Conservation (phyloP, 2,888 invertebrate species). For the Bruchidius siliquastri region DNA sequence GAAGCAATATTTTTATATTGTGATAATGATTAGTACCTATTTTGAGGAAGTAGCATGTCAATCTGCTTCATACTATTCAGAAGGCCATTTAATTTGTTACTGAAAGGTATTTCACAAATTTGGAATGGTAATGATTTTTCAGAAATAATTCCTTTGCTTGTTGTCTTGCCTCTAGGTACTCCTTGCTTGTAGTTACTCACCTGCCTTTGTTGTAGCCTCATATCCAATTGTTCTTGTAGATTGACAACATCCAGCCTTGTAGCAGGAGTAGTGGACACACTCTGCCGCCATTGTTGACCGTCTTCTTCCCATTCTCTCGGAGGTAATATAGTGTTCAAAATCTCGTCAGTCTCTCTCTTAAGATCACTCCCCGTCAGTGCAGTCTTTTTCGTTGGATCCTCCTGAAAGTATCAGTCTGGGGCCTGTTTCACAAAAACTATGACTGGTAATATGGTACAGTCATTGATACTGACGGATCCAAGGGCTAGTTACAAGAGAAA, state of each 20-base stretch:
- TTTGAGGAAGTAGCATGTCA: too few species aligned
- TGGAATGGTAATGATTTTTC: too few species aligned
- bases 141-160: too few species aligned
- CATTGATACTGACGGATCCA: too few species aligned
- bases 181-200: constrained; percentile 23
- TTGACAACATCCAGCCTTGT: constrained; percentile 94
- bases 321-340: constrained; percentile 87
- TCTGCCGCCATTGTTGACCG: constrained; percentile 86
- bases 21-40: too few species aligned
- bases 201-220: constrained; percentile 49
- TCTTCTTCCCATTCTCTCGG: constrained; percentile 95
- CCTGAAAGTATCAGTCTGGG: constrained; percentile 8
- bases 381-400: constrained; percentile 23
- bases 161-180: too few species aligned
- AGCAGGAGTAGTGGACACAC: constrained; percentile 93
- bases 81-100: too few species aligned
- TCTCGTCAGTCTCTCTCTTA: constrained; percentile 82
- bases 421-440: neutral
- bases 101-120: too few species aligned
- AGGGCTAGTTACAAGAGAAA: too few species aligned
- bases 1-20: too few species aligned
- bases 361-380: constrained; percentile 53
- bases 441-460: neutral
- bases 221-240: constrained; percentile 92
- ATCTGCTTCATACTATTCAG: too few species aligned